Evolutionary conservation across 2,113 vertebrate genomes (phyloP), one percentile per base, ranked within the genome.

Genomic region (Alaudala cheleensis): DNA sequence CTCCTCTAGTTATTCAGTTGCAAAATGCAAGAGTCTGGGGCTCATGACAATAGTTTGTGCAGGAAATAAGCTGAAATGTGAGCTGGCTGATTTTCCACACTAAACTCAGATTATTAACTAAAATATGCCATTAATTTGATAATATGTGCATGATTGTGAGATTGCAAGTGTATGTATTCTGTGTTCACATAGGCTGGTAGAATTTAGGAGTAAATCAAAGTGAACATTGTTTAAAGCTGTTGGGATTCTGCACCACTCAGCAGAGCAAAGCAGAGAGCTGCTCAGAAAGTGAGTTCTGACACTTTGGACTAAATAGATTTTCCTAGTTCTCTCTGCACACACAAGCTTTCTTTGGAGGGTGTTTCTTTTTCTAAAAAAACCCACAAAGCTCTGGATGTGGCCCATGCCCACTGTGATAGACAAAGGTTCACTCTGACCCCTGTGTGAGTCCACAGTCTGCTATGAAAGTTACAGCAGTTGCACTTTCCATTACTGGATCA

Each of bases 51-150:
- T 39, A 72, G 73, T 57, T 91, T 53, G 81, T 42, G 50, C 45
- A 90, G 73, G 74, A 72, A 93, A 92, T 9, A 76, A 81, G 34
- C 8, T 93, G 53, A 76, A 93, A 78, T 76, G 76, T 28, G 66
- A 93, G 67, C 44, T 34, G 49, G 50, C 77, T 74, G 56, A 72
- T 86, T 90, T 83, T 81, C 81, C 51, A 72, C 31, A 45, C 62
- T 81, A 56, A 16, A 28, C 69, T 86, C 70, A 45, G 50, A 74
- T 87, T 85, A 92, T 93, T 93, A 93, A 87, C 79, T 73, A 73
- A 81, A 79, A 91, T 69, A 74, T 10, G 12, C 34, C 83, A 96
- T 85, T 88, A 77, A 81, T 80, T 95, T 83, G 54, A 37, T 78
- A 90, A 88, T 18, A 20, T 2, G 9, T 28, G 28, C 39, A 26